phyloP scores from a whole-genome alignment of 2,113 vertebrate genomes.

The Pristiophorus japonicus region DNA sequence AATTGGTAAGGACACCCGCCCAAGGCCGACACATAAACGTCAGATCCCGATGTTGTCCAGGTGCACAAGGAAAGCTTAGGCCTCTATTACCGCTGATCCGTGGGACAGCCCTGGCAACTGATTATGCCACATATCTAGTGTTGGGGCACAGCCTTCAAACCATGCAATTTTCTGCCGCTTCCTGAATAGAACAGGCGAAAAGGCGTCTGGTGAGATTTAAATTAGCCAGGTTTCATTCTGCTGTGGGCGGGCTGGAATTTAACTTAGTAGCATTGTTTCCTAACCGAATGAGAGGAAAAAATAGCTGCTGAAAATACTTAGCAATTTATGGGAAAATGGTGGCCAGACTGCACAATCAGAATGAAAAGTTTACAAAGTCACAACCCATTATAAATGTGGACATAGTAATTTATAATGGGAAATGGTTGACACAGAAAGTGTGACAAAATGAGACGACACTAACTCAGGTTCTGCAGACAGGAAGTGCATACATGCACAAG shows the following conservation, averaged over 20 bases:
- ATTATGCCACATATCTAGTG: not conserved
- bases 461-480: not conserved
- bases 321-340: not conserved
- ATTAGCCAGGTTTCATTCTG: not conserved
- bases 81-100: not conserved
- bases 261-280: not conserved
- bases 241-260: not conserved
- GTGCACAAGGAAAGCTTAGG: not conserved
- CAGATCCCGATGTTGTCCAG: too few relatives aligned
- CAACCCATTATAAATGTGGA: not conserved
- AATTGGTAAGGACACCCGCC: too few relatives aligned
- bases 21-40: too few relatives aligned
- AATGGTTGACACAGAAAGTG: not conserved
- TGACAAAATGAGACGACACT: too few relatives aligned
- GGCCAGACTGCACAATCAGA: not conserved
- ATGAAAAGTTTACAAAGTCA: not conserved
- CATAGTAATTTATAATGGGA: not conserved
- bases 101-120: not conserved
- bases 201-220: not conserved
- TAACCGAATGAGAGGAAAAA: not conserved
- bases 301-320: not conserved
- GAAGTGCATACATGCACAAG: too few relatives aligned
- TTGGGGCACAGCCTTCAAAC: not conserved
- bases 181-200: not conserved
- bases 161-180: not conserved